A percentile compares a stretch with the other conserved stretches of the same genome.
Evolutionary conservation across 2,797 vertebrate genomes (phyloP).

Genomic region (Tinamus major): DNA sequence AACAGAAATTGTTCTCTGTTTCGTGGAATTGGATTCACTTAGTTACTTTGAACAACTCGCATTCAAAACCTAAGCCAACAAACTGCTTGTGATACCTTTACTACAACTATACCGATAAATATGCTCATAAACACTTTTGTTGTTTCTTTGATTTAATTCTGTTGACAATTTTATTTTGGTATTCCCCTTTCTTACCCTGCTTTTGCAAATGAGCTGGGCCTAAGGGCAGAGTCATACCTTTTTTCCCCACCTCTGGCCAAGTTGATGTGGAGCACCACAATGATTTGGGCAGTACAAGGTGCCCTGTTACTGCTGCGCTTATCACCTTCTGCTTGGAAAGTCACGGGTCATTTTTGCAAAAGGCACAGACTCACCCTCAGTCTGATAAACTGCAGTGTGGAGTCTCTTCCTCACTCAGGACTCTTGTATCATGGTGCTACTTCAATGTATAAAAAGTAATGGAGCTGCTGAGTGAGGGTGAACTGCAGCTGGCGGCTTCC

Average conservation of each 20-base stretch:
- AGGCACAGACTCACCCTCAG: background rate
- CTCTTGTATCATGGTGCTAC: background rate
- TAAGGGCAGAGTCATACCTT: background rate
- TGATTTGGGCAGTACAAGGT: background rate
- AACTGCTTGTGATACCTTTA: constrained; percentile 19
- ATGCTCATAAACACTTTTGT: constrained; percentile 20
- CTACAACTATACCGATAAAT: background rate
- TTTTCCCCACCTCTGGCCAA: background rate
- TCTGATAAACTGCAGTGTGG: background rate
- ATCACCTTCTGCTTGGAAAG: background rate
- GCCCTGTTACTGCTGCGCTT: background rate
- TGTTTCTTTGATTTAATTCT: constrained; percentile 16
- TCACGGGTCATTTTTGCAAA: background rate
- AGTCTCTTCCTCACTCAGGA: background rate
- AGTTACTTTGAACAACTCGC: background rate
- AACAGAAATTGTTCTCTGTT: background rate
- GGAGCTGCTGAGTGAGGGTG: background rate
- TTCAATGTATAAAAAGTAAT: background rate
- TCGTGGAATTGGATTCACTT: background rate
- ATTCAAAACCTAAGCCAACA: background rate
- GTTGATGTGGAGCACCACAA: background rate
- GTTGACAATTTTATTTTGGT: background rate
- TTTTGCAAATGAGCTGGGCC: background rate
- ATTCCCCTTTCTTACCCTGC: background rate
- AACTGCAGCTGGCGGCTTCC: background rate